phyloP scores from a whole-genome alignment of 2,888 invertebrate genomes.

The Cosmorhoe ocellata region DNA sequence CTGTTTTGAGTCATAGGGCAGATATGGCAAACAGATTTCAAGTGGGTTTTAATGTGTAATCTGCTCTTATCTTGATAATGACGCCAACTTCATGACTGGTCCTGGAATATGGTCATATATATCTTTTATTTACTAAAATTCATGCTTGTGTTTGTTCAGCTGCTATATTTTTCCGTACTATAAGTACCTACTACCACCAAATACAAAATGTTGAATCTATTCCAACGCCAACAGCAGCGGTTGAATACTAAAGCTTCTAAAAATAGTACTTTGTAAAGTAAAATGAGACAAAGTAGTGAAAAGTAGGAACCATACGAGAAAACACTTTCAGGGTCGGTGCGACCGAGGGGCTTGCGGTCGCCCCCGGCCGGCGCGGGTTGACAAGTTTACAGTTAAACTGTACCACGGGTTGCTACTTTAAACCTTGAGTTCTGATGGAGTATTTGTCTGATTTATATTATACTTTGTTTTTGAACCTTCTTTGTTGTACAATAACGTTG shows the following conservation, averaged over 20 bases:
- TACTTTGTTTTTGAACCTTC: too few relatives aligned
- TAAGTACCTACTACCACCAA: too few relatives aligned
- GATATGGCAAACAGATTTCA: constrained; percentile 4
- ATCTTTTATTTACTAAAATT: too few relatives aligned
- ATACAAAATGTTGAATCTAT: too few relatives aligned
- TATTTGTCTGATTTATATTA: too few relatives aligned
- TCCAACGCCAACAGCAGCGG: not conserved
- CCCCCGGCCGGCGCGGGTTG: constrained; percentile 13
- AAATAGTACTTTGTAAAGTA: constrained; percentile 40
- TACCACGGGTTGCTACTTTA: constrained; percentile 2
- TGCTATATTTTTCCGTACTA: too few relatives aligned
- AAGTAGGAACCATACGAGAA: constrained; percentile 42
- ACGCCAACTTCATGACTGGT: too few relatives aligned
- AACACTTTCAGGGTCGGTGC: constrained; percentile 44
- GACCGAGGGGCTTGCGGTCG: constrained; percentile 35
- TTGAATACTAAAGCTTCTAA: constrained; percentile 21
- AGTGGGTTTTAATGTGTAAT: constrained; percentile 5
- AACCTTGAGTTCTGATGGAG: not conserved
- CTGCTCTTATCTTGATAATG: constrained; percentile 8
- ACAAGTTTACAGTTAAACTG: constrained; percentile 16
- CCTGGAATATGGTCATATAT: too few relatives aligned
- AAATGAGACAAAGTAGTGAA: constrained; percentile 44
- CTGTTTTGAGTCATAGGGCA: too few relatives aligned
- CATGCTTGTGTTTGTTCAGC: too few relatives aligned
- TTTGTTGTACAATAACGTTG: too few relatives aligned